These are phyloP conservation scores for Rhinopithecus roxellana DNA, from an alignment of 2,113 vertebrate species.

Conservation along the genomic window DNA sequence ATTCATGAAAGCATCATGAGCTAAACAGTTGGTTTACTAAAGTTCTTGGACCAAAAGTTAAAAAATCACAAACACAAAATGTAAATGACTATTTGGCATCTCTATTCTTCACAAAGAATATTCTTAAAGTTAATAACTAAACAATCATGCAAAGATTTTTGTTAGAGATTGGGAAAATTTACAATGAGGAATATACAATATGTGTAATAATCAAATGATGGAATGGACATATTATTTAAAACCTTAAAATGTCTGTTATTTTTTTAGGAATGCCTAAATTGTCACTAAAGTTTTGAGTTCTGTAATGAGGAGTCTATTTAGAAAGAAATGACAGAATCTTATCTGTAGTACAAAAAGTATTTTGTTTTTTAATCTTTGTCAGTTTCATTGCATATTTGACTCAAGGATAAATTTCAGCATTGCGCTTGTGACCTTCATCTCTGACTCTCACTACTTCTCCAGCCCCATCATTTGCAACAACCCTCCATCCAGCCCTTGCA, in stretches of 20 bases:
- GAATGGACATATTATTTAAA: neutral
- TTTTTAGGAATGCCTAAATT: neutral
- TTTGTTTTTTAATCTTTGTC: neutral
- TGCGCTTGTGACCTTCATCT: neutral
- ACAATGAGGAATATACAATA: neutral
- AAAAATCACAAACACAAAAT: slow-evolving; percentile 14
- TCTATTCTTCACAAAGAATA: neutral
- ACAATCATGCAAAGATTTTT: neutral
- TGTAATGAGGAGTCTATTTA: neutral
- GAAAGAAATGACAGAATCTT: neutral
- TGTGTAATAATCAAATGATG: neutral
- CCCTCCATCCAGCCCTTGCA: neutral
- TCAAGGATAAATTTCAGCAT: neutral
- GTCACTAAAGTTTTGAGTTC: neutral
- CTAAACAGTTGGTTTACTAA: slow-evolving; percentile 4
- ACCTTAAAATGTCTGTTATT: neutral
- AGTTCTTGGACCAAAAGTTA: neutral
- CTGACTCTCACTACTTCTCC: neutral
- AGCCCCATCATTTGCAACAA: neutral
- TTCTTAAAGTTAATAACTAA: neutral
- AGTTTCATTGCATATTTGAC: neutral
- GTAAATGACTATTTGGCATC: neutral
- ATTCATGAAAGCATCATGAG: neutral
- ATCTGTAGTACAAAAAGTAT: neutral
- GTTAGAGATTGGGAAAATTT: neutral